phyloP scores from a whole-genome alignment of 2,113 vertebrate species.

The Scartelaos histophorus region DNA sequence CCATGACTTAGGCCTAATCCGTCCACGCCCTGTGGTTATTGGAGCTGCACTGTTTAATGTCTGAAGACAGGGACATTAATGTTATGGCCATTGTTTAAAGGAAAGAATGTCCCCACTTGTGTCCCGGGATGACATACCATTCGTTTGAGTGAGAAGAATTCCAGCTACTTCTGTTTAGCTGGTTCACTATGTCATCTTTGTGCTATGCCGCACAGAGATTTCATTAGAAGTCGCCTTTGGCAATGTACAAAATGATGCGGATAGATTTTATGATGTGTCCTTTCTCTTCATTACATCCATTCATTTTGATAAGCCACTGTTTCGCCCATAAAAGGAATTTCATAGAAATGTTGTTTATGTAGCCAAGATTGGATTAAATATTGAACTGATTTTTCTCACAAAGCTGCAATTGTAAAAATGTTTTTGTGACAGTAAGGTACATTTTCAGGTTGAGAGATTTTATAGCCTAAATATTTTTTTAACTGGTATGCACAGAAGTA shows the following conservation, averaged over 20 bases:
- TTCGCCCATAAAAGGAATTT: constrained; percentile 14
- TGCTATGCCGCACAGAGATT: constrained; percentile 52
- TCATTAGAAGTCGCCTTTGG: constrained; percentile 57
- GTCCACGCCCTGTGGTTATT: constrained; percentile 36
- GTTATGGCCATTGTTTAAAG: constrained; percentile 55
- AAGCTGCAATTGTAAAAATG: background rate
- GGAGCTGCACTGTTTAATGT: constrained; percentile 42
- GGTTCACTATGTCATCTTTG: constrained; percentile 57
- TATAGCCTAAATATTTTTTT: background rate
- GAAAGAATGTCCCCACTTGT: constrained; percentile 63
- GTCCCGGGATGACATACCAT: constrained; percentile 49
- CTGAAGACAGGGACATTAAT: constrained; percentile 51
- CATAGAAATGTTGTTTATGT: constrained; percentile 8
- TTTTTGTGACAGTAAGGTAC: background rate
- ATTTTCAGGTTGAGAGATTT: background rate
- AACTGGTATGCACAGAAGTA: background rate
- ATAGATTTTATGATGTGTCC: constrained; percentile 34
- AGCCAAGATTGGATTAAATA: background rate
- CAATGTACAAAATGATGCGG: constrained; percentile 28
- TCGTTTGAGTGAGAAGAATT: constrained; percentile 56
- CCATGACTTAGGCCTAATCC: constrained; percentile 25
- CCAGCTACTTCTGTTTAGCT: constrained; percentile 37
- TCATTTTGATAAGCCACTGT: constrained; percentile 22
- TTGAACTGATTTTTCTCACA: background rate
- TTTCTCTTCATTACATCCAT: constrained; percentile 19